A percentile compares a stretch with the other conserved stretches of the same genome.
These are phyloP conservation scores for Aldabrachelys gigantea DNA, from an alignment of 2,113 vertebrate species.

Conservation along the genomic window DNA sequence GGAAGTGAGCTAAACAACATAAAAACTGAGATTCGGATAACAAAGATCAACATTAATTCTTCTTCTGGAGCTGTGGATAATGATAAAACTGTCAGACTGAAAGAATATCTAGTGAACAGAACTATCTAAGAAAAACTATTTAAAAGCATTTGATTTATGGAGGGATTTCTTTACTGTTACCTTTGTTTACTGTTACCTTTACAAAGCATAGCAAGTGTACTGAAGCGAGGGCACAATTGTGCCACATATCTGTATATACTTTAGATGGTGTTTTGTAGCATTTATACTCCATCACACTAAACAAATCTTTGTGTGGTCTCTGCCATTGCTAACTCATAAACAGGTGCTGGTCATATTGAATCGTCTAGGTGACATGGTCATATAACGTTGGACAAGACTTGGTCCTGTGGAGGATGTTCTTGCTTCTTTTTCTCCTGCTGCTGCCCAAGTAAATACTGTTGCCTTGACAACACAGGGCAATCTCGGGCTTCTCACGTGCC, in stretches of 20 bases:
- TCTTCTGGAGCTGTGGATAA: not conserved
- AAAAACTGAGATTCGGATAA: not conserved
- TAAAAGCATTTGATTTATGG: not conserved
- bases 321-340: not conserved
- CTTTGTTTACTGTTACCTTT: not conserved
- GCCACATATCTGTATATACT: accelerated
- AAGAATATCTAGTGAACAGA: not conserved
- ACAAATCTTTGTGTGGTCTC: not conserved
- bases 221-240: not conserved
- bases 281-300: not conserved
- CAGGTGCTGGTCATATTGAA: not conserved
- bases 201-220: not conserved
- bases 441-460: constrained; percentile 74
- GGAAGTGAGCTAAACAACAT: not conserved
- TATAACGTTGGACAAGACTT: constrained; percentile 26
- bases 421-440: constrained; percentile 60
- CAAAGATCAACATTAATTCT: not conserved
- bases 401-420: constrained; percentile 49
- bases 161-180: not conserved
- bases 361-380: accelerated
- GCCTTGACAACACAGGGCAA: constrained; percentile 79
- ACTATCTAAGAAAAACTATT: not conserved
- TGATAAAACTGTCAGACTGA: not conserved
- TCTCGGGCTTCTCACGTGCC: constrained; percentile 58
- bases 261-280: not conserved